These are phyloP conservation scores for Lethenteron camtschaticum DNA, from an alignment of 2,113 vertebrate species.

Conservation along the genomic window DNA sequence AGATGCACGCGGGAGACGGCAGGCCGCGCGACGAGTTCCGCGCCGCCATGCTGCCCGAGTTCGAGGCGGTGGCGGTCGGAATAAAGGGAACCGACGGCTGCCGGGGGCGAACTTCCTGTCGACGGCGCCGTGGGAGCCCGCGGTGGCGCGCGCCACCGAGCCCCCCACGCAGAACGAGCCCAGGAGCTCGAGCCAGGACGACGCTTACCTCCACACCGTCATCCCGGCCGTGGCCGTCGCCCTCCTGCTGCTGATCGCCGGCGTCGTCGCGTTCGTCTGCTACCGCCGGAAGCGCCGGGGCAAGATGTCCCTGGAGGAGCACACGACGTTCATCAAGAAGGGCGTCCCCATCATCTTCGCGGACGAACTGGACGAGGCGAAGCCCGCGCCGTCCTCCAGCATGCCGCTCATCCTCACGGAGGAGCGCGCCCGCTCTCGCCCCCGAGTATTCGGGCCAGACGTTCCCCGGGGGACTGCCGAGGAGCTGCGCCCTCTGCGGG, in stretches of 20 bases:
- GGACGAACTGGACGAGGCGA: conserved; percentile 78
- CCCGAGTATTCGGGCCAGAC: conserved; percentile 65
- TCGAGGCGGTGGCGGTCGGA: conserved; percentile 43
- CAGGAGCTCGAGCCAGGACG: conserved; percentile 39
- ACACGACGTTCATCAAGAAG: conserved; percentile 93
- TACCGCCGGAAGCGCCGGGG: conserved; percentile 86
- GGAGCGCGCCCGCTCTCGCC: conserved; percentile 76
- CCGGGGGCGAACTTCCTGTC: conserved; percentile 47
- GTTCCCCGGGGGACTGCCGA: conserved; percentile 29
- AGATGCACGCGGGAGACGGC: conserved; percentile 43
- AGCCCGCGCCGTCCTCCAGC: conserved; percentile 75
- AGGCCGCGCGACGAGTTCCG: conserved; percentile 33
- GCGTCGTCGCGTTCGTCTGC: conserved; percentile 84
- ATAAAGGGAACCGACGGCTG: conserved; percentile 53
- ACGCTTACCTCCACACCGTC: conserved; percentile 74
- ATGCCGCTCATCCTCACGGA: conserved; percentile 88
- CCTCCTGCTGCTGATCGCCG: conserved; percentile 65
- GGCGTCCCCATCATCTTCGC: conserved; percentile 92
- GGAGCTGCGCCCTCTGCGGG: too few species aligned
- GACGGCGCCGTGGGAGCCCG: conserved; percentile 14
- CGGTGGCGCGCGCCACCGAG: background rate
- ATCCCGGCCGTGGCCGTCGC: conserved; percentile 84
- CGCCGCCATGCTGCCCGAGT: conserved; percentile 59
- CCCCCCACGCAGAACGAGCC: background rate
- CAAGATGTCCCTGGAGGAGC: conserved; percentile 81